Evolutionary conservation across 2,888 invertebrate genomes (phyloP), one percentile per base, ranked within the genome.

Genomic region (Eretmocerus hayati): DNA sequence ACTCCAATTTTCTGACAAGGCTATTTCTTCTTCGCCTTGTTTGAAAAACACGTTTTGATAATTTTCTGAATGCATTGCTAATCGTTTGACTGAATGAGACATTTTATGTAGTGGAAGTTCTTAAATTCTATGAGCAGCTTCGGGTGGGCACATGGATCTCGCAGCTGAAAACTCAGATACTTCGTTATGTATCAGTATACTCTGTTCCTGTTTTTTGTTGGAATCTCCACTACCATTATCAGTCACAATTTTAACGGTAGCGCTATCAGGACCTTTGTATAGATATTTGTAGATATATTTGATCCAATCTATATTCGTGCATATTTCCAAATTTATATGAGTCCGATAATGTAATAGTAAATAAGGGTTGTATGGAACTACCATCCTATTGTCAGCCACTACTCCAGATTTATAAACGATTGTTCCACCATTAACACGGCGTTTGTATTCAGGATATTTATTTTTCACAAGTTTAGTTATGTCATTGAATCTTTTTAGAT

Each of bases 261-360:
- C 42, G 23, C 20, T 33, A 18, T 46, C 46, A 18, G 16, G 26
- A 26, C 26, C 21, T 40, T 20, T 50, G 38, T 42, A 40, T 36
- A 56, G 38, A 30, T 38, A 38, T 38, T 38, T 38, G 15, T n/a
- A 43, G 32, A 38, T 20, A 33, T 47, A 30, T 16, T 47, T 35
- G 5, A 31, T 30, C 23, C 21, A 21, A 23, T 11, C n/a, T 40
- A 40, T 21, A 19, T 30, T 30, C 5, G 18, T 31, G 21, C 38
- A 45, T 30, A 45, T 6, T 38, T 45, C 38, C 2, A 45, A 26
- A 20, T 45, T 45, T 19, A 45, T 45, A 32, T 42, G 41, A 23
- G 3, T 4, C 20, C 11, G 15, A 15, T 21, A 19, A 15, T 13
- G 9, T 21, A 42, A 42, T 21, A 48, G 9, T 20, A 30, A 30